Base-by-base conservation (phyloP, 2,888 invertebrate genomes). In the Dermolepida albohirtum region DNA sequence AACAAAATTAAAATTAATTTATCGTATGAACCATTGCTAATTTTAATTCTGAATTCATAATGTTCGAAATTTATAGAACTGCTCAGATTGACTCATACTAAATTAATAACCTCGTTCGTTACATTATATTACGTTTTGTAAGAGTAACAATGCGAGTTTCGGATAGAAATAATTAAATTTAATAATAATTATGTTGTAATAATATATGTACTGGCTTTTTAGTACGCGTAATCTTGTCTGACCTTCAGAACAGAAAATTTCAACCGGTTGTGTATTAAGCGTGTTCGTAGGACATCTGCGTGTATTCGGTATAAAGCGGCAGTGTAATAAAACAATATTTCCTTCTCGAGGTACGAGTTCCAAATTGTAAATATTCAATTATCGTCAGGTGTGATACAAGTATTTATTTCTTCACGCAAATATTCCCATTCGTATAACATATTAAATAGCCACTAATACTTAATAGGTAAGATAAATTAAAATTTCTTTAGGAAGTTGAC, bases 401-500 rank as follows among this genome's bases (percentile, higher is more conserved):
- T 22, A 22, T 22, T 22, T 22, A 22, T 22, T 22, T 22, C 2
- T 22, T 2, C 4, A 22, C 22, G 22, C 34, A 34, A 34, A 34
- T 34, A 34, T 34, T 34, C 34, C 8, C 6, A 34, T 34, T 6
- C 34, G 8, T 7, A 34, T 34, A 8, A 34, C 2, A 22, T 22
- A 22, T 22, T 22, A 22, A 22, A 22, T 22, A 34, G 34, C 10
- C 10, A 6, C 6, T 34, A 34, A 6, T 34, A 34, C 34, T 34
- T 34, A 34, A 34, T 34, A 34, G 34, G 10, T 39, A 22, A 11
- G 16, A 8, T 57, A 57, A 17, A 47, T 6, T 47, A 62, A 62
- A 34, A 62, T 62, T 62, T 49, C 47, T 62, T 62, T 47, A 62
- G 59, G 34, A 62, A 47, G 34, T 62, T 29, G 47, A 5, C 34